Evolutionary conservation across 2,113 vertebrate genomes (phyloP).

Genomic region (Gasterosteus nipponicus): DNA sequence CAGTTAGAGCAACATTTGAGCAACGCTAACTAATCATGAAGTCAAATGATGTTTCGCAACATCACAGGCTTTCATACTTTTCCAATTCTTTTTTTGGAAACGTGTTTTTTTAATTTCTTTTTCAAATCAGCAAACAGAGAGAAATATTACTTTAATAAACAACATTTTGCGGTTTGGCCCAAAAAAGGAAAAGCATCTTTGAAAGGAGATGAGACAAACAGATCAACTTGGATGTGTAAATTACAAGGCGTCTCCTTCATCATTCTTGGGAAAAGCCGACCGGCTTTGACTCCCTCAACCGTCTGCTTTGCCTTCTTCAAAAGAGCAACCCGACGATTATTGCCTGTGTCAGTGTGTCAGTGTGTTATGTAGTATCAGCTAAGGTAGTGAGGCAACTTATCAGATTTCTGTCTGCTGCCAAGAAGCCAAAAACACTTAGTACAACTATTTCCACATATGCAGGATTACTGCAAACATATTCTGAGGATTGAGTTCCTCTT

Average conservation of each 20-base stretch:
- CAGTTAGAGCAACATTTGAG: slow-evolving; percentile 34
- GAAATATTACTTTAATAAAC: slow-evolving; percentile 52
- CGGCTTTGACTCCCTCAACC: not conserved
- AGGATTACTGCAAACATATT: not conserved
- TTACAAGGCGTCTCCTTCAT: not conserved
- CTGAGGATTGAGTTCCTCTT: not conserved
- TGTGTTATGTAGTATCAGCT: not conserved
- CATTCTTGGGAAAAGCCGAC: not conserved
- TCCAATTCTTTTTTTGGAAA: not conserved
- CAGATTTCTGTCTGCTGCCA: not conserved
- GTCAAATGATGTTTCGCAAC: slow-evolving; percentile 8
- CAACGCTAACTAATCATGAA: slow-evolving; percentile 21
- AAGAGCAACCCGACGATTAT: not conserved
- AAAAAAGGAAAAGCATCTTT: not conserved
- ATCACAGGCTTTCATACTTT: slow-evolving; percentile 6
- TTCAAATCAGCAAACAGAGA: not conserved
- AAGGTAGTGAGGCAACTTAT: not conserved
- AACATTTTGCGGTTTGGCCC: not conserved
- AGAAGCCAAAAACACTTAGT: not conserved
- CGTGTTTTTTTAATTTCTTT: not conserved
- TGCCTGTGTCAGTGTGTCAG: not conserved
- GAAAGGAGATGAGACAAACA: not conserved
- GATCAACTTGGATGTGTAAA: slow-evolving; percentile 1
- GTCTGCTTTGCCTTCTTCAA: not conserved
- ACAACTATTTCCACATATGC: not conserved